phyloP scores from a whole-genome alignment of 2,113 vertebrate species.

The Heterotis niloticus region DNA sequence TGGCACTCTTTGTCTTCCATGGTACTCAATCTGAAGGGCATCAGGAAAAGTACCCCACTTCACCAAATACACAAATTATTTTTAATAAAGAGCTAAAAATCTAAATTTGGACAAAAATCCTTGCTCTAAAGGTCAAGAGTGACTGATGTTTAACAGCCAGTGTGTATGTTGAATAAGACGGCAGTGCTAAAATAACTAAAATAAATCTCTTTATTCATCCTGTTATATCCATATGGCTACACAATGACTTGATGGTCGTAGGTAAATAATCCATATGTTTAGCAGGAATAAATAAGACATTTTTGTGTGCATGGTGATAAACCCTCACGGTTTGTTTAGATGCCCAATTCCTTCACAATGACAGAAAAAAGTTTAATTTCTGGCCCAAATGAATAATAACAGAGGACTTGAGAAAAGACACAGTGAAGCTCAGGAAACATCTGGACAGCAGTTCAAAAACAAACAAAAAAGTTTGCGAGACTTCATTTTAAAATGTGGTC shows the following conservation, averaged over 20 bases:
- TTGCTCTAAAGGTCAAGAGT: too few relatives aligned
- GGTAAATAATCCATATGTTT: background rate
- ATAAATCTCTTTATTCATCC: too few relatives aligned
- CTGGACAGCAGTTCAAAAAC: background rate
- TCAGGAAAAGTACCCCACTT: background rate
- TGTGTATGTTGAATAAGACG: too few relatives aligned
- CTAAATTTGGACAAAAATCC: too few relatives aligned
- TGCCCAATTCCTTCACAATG: background rate
- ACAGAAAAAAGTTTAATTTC: background rate
- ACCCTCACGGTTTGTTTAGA: background rate
- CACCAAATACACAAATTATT: background rate
- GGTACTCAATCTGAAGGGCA: background rate
- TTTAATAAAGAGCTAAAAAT: too few relatives aligned
- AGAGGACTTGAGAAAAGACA: background rate
- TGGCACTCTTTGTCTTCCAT: background rate
- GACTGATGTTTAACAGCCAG: constrained; percentile 8
- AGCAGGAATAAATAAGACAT: background rate
- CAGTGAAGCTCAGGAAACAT: background rate
- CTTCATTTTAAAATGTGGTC: too few relatives aligned
- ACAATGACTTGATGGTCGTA: background rate
- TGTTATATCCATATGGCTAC: background rate
- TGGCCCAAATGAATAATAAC: background rate
- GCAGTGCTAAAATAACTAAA: too few relatives aligned
- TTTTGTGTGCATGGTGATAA: background rate
- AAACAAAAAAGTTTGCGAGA: background rate